A percentile compares a stretch with the other conserved stretches of the same genome.
Conservation (phyloP, 2,797 vertebrate genomes). For the Sebastes alutus region DNA sequence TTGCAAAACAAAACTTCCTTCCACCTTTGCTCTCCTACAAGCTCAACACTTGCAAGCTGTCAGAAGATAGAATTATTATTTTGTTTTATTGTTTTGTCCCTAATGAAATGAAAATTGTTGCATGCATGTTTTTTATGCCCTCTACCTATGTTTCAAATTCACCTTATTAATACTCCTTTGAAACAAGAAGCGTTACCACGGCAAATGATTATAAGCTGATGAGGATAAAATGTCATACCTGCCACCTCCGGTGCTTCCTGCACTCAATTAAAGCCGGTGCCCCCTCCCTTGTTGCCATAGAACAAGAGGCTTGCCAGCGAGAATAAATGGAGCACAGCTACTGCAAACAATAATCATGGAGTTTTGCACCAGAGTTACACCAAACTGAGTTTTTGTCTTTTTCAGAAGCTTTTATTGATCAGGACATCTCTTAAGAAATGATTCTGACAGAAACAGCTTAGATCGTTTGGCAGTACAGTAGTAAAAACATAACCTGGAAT, state of each 20-base stretch:
- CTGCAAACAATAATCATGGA: background rate
- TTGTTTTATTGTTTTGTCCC: background rate
- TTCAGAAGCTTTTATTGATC: background rate
- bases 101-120: background rate
- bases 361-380: background rate
- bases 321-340: background rate
- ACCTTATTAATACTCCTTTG: background rate
- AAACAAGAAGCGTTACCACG: background rate
- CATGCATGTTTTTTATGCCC: background rate
- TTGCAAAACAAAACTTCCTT: background rate
- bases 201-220: background rate
- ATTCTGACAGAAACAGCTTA: background rate
- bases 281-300: background rate
- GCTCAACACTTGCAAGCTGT: background rate
- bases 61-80: background rate
- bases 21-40: background rate
- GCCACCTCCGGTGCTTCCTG: background rate
- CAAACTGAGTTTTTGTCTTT: no score
- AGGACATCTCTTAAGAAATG: background rate
- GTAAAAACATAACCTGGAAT: background rate
- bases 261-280: background rate
- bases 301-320: background rate
- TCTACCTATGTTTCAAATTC: background rate
- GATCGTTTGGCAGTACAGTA: background rate
- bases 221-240: background rate